Conservation (phyloP, 2,113 vertebrate species). For the Eidolon helvum region DNA sequence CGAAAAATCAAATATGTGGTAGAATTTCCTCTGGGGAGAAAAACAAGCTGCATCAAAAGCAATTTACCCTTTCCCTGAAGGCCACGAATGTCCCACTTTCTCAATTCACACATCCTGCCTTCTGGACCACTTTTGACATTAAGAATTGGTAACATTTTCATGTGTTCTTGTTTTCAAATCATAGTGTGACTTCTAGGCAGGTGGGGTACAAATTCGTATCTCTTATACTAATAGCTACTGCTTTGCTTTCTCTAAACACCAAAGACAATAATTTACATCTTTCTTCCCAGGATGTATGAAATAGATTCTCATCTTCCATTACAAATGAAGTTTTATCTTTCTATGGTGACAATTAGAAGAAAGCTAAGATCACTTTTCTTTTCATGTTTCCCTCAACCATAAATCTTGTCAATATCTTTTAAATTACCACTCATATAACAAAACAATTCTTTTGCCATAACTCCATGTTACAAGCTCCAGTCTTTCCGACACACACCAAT, state of each 20-base stretch:
- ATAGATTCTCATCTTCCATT: constrained; percentile 51
- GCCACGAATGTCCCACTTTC: constrained; percentile 53
- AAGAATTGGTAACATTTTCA: constrained; percentile 67
- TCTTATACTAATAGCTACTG: constrained; percentile 67
- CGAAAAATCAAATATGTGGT: constrained; percentile 76
- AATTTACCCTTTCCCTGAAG: constrained; percentile 71
- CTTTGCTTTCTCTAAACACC: constrained; percentile 58
- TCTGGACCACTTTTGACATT: constrained; percentile 70
- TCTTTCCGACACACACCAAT: background rate
- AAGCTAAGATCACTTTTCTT: constrained; percentile 44
- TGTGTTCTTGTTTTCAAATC: constrained; percentile 59
- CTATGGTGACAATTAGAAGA: constrained; percentile 31
- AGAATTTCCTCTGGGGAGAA: constrained; percentile 65
- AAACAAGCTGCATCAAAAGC: constrained; percentile 69
- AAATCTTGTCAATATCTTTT: constrained; percentile 50
- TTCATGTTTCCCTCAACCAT: constrained; percentile 43
- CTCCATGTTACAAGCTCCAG: background rate
- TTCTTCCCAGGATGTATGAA: constrained; percentile 32
- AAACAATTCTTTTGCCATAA: background rate
- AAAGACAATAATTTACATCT: constrained; percentile 63
- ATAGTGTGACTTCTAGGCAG: constrained; percentile 49
- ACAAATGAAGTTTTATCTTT: constrained; percentile 70
- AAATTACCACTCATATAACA: background rate
- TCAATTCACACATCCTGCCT: constrained; percentile 73
- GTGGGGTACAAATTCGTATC: constrained; percentile 52